phyloP scores from a whole-genome alignment of 2,797 vertebrate species.

The Triplophysa bombifrons region DNA sequence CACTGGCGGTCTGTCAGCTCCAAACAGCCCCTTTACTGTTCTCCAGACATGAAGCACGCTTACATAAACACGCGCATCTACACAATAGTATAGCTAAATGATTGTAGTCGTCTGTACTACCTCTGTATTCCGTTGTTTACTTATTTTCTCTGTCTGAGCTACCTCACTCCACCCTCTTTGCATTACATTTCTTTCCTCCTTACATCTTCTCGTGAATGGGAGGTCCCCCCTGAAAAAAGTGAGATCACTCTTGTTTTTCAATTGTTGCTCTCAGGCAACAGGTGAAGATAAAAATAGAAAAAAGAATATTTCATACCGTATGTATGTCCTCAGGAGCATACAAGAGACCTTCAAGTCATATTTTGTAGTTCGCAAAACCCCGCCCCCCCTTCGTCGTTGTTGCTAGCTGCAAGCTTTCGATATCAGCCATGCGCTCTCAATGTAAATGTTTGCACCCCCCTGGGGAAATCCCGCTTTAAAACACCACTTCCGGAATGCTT shows the following conservation, averaged over 20 bases:
- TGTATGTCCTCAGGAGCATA: too few species aligned
- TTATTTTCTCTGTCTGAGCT: conserved; percentile 25
- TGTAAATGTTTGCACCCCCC: too few species aligned
- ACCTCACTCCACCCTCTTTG: conserved; percentile 19
- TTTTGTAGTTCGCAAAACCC: too few species aligned
- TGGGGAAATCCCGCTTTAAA: too few species aligned
- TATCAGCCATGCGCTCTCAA: too few species aligned
- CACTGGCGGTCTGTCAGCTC: conserved; percentile 58
- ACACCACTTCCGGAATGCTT: too few species aligned
- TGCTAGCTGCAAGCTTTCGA: too few species aligned
- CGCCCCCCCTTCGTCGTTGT: too few species aligned
- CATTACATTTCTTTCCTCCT: background rate
- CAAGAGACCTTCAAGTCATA: too few species aligned
- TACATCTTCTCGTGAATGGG: too few species aligned
- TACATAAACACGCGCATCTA: conserved; percentile 24
- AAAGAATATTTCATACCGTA: too few species aligned
- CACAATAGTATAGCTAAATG: conserved; percentile 20
- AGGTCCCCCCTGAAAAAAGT: background rate
- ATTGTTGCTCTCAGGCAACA: background rate
- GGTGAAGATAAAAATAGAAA: too few species aligned
- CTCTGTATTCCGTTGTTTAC: background rate
- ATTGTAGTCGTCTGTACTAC: background rate
- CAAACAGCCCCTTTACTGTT: conserved; percentile 35
- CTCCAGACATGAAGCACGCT: conserved; percentile 34
- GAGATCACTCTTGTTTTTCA: background rate